Percentiles rank a stretch among this genome's conserved stretches.
These are phyloP conservation scores for Helicoverpa armigera DNA, from an alignment of 1,140 invertebrate species.

Conservation along the genomic window DNA sequence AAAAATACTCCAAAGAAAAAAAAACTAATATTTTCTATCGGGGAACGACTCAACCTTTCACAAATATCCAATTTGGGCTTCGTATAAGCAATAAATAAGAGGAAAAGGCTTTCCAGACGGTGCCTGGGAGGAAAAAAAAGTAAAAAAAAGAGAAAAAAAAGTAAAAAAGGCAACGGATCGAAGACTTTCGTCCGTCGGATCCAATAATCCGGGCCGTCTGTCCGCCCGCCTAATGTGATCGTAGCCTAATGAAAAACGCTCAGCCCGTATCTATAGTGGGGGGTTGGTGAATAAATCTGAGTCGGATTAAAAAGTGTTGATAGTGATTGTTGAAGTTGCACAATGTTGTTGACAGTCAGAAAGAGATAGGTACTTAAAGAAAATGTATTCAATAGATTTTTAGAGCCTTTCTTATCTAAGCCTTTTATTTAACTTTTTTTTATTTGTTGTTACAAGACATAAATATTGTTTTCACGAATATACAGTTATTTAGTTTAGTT, in stretches of 20 bases:
- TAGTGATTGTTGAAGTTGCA: too few relatives aligned
- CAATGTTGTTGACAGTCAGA: too few relatives aligned
- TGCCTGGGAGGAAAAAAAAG: conserved; percentile 64
- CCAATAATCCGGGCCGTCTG: conserved; percentile 84
- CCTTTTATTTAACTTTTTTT: too few relatives aligned
- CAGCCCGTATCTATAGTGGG: conserved; percentile 61
- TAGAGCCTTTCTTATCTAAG: too few relatives aligned
- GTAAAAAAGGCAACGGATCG: conserved; percentile 80
- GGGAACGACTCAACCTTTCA: conserved; percentile 79
- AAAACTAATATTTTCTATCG: conserved; percentile 76
- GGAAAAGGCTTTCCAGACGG: conserved; percentile 85
- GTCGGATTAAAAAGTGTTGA: neutral
- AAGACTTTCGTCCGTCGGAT: conserved; percentile 84
- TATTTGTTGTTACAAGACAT: too few relatives aligned
- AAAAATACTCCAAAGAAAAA: conserved; percentile 23
- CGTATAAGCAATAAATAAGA: conserved; percentile 86
- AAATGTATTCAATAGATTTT: too few relatives aligned
- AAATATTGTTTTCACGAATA: too few relatives aligned
- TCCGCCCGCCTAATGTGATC: conserved; percentile 85
- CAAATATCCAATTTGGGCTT: conserved; percentile 84
- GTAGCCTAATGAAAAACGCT: conserved; percentile 85
- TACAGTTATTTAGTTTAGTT: too few relatives aligned
- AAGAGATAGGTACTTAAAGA: too few relatives aligned
- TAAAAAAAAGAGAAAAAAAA: conserved; percentile 61
- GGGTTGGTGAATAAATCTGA: neutral